phyloP scores from a whole-genome alignment of 2,888 invertebrate genomes.

The Embidobia sp. region DNA sequence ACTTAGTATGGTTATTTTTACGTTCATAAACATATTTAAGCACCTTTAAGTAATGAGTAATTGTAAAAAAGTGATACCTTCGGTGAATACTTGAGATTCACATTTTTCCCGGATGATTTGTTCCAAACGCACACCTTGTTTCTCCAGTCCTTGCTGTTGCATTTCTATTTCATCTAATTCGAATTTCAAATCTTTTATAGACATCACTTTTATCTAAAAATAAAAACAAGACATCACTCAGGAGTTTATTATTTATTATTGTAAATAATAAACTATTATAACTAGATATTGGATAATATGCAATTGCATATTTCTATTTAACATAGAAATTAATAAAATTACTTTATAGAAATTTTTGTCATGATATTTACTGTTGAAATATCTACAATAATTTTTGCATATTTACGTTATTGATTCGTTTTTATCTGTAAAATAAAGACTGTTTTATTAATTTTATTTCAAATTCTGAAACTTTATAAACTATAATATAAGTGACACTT shows the following conservation, averaged over 20 bases:
- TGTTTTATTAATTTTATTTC: too few relatives aligned
- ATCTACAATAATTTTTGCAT: too few relatives aligned
- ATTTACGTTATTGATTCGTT: too few relatives aligned
- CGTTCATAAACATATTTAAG: too few relatives aligned
- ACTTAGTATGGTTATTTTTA: neutral
- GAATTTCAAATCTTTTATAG: constrained; percentile 83
- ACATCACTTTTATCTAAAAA: constrained; percentile 81
- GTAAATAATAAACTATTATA: neutral
- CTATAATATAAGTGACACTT: too few relatives aligned
- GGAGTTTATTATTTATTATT: neutral
- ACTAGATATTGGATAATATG: too few relatives aligned
- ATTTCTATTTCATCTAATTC: constrained; percentile 92
- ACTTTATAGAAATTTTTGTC: too few relatives aligned
- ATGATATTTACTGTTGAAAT: too few relatives aligned
- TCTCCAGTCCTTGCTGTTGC: constrained; percentile 93
- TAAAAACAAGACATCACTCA: neutral
- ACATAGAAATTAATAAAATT: too few relatives aligned
- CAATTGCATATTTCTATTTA: too few relatives aligned
- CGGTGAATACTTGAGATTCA: constrained; percentile 83
- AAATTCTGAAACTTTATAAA: too few relatives aligned
- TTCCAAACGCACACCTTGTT: constrained; percentile 95
- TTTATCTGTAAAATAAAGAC: too few relatives aligned
- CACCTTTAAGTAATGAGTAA: neutral
- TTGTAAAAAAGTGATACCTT: constrained; percentile 70
- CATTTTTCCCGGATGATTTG: constrained; percentile 93